These are phyloP conservation scores for Notoglanidium macrostoma DNA, from an alignment of 2,797 vertebrate genomes.

Conservation along the genomic window DNA sequence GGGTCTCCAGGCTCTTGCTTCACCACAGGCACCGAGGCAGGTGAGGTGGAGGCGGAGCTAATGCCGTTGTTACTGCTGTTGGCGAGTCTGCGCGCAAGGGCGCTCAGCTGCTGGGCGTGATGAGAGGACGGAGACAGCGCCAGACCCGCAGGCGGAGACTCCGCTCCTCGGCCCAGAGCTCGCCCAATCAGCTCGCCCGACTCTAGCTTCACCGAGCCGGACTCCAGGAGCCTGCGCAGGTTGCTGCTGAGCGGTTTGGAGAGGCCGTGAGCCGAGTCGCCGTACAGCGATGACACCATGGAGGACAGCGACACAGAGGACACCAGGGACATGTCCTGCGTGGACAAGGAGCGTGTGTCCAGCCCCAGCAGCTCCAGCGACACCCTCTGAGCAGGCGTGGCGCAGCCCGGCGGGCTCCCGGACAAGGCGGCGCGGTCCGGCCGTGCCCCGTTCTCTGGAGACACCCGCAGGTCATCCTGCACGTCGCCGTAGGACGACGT, in stretches of 20 bases:
- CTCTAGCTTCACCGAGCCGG: constrained; percentile 90
- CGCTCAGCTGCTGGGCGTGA: constrained; percentile 96
- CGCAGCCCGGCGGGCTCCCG: constrained; percentile 89
- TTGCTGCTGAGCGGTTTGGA: constrained; percentile 96
- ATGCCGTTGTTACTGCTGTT: constrained; percentile 74
- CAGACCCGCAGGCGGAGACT: constrained; percentile 81
- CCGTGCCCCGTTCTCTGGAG: constrained; percentile 81
- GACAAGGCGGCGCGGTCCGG: constrained; percentile 85
- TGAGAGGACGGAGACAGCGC: constrained; percentile 90
- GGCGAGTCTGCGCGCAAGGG: constrained; percentile 94
- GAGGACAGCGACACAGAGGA: constrained; percentile 90
- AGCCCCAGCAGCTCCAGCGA: constrained; percentile 86
- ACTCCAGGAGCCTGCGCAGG: constrained; percentile 91
- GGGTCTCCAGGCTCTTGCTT: constrained; percentile 94
- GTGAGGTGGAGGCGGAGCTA: constrained; percentile 72
- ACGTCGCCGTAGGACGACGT: constrained; percentile 94
- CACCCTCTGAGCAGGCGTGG: constrained; percentile 87
- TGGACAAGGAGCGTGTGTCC: constrained; percentile 78
- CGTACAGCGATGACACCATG: constrained; percentile 87
- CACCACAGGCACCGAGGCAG: constrained; percentile 74
- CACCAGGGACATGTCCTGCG: constrained; percentile 88
- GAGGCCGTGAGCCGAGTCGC: constrained; percentile 82
- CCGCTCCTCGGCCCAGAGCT: constrained; percentile 73
- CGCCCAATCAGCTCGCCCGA: constrained; percentile 74
- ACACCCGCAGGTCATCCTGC: constrained; percentile 85